Evolutionary conservation across 2,888 invertebrate genomes (phyloP), one percentile per base, ranked within the genome.

Genomic region (Falcaria lacertinaria): DNA sequence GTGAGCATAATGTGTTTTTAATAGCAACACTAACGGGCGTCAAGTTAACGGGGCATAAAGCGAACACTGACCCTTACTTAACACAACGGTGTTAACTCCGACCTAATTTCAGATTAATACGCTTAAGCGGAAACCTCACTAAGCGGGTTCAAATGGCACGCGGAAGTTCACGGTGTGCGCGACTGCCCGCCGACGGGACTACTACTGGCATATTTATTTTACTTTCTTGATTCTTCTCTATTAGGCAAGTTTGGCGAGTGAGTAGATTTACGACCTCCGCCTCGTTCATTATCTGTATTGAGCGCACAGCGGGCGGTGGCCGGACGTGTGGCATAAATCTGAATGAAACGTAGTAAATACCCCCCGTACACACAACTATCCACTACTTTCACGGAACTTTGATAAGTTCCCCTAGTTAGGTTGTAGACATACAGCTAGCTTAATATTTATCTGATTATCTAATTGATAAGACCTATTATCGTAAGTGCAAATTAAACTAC

Each of bases 101-200:
- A 89, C 89, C 89, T 82, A 89, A 89, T 89, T 89, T 83, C 72
- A 79, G 75, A 88, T 89, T 88, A 88, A 89, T 88, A 81, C 87
- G 82, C 80, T 86, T 89, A 88, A 79, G 77, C 79, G 81, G 89
- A 89, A 89, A 88, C 89, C 89, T 86, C 85, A 87, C 87, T 80
- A 87, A 84, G 82, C 80, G 69, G 80, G 85, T 83, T 84, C 80
- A 75, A 83, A 85, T 79, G 74, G 81, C 83, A 74, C 72, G 57
- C 70, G 76, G 74, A 75, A 75, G 69, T 68, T 69, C 73, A 70
- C 50, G 68, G 60, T 61, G 61, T 62, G 65, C 69, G 59, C 48
- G 48, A 58, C 59, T 52, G 39, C 15, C 25, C 34, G 45, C 46
- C 47, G 50, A 74, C 67, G 66, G 67, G 59, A 74, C 74, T 78